phyloP scores from a whole-genome alignment of 2,113 vertebrate species.

The Eolophus roseicapilla region DNA sequence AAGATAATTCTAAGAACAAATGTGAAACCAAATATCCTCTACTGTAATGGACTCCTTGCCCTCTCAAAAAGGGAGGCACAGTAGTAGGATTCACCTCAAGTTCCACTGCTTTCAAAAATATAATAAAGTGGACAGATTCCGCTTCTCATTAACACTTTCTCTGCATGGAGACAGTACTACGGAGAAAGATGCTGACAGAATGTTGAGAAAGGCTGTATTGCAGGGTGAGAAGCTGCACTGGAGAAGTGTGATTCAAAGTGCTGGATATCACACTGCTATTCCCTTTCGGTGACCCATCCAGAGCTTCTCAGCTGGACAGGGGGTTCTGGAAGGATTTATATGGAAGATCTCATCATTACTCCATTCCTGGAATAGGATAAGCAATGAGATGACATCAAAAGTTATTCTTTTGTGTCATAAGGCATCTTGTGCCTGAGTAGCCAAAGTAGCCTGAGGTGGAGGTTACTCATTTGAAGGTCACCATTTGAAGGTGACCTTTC shows the following conservation, averaged over 20 bases:
- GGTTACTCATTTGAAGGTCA: slow-evolving; percentile 56
- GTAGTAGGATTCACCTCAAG: slow-evolving; percentile 24
- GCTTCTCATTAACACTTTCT: slow-evolving; percentile 32
- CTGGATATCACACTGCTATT: not conserved
- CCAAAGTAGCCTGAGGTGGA: not conserved
- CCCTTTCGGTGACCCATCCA: not conserved
- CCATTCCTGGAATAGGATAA: not conserved
- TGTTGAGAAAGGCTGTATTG: not conserved
- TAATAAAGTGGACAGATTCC: not conserved
- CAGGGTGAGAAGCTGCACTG: not conserved
- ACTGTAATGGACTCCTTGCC: not conserved
- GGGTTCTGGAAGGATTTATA: not conserved
- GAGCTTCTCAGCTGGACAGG: not conserved
- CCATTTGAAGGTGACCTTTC: slow-evolving; percentile 63
- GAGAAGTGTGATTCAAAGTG: not conserved
- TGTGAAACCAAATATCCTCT: slow-evolving; percentile 57
- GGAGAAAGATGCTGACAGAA: not conserved
- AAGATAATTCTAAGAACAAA: slow-evolving; percentile 66
- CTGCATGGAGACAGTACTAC: not conserved
- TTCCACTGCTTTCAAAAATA: slow-evolving; percentile 22
- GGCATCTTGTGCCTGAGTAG: not conserved
- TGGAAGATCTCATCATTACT: not conserved
- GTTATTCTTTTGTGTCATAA: not conserved
- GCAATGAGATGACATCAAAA: not conserved
- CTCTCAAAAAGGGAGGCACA: slow-evolving; percentile 40